phyloP scores from a whole-genome alignment of 2,888 invertebrate species.

The Mystacides longicornis region DNA sequence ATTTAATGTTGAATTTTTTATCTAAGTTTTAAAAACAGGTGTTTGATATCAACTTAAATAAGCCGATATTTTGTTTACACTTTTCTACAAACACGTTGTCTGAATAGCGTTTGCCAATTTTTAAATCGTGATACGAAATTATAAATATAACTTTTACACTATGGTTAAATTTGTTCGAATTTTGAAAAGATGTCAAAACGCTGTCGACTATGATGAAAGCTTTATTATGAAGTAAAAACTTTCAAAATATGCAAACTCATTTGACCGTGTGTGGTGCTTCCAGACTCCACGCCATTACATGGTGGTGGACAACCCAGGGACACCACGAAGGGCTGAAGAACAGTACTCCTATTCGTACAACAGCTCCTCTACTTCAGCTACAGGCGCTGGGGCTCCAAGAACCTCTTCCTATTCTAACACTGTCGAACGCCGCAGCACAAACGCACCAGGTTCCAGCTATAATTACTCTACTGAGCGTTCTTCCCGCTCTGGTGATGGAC shows the following conservation, averaged over 20 bases:
- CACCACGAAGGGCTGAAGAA: slow-evolving; percentile 64
- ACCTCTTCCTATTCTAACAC: slow-evolving; percentile 61
- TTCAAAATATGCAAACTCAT: background rate
- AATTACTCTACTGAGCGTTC: slow-evolving; percentile 68
- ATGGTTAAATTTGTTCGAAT: too few relatives aligned
- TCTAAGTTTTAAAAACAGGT: too few relatives aligned
- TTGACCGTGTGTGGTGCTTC: slow-evolving; percentile 29
- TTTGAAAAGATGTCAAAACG: too few relatives aligned
- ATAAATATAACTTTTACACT: too few relatives aligned
- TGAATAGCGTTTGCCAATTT: too few relatives aligned
- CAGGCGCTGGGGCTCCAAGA: slow-evolving; percentile 48
- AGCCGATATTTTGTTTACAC: too few relatives aligned
- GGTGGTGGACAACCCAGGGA: slow-evolving; percentile 68
- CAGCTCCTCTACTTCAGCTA: slow-evolving; percentile 50
- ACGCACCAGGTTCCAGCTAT: slow-evolving; percentile 63
- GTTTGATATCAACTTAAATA: too few relatives aligned
- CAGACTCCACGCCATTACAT: slow-evolving; percentile 89
- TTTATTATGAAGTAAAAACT: background rate
- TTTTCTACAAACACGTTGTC: too few relatives aligned
- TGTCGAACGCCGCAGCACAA: slow-evolving; percentile 61
- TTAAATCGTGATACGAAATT: too few relatives aligned
- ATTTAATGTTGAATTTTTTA: too few relatives aligned
- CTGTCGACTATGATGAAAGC: too few relatives aligned
- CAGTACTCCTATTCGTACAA: slow-evolving; percentile 81
- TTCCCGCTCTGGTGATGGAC: slow-evolving; percentile 60